These are phyloP conservation scores for Lycia hirtaria DNA, from an alignment of 2,888 invertebrate genomes.

Conservation along the genomic window DNA sequence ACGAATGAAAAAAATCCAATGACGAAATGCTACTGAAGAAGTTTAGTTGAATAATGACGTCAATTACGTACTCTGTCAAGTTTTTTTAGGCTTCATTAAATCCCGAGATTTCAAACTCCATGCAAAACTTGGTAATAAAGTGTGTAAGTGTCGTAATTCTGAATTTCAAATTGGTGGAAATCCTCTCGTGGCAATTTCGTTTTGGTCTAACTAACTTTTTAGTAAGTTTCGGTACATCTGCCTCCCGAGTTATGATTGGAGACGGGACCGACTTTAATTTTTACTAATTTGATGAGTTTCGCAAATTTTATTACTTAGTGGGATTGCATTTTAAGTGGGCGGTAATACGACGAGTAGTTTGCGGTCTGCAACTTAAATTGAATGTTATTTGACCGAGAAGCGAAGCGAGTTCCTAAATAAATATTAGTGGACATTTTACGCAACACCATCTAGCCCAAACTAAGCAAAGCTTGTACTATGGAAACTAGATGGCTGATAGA, in stretches of 20 bases:
- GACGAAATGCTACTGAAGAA: background rate
- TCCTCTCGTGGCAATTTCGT: constrained; percentile 39
- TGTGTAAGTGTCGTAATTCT: constrained; percentile 51
- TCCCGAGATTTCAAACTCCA: constrained; percentile 40
- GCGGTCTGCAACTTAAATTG: constrained; percentile 1
- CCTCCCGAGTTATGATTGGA: constrained; percentile 48
- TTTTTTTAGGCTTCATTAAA: constrained; percentile 36
- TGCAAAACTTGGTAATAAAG: constrained; percentile 50
- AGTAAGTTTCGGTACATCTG: constrained; percentile 51
- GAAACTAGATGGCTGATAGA: too few species aligned
- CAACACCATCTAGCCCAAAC: too few species aligned
- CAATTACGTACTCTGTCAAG: constrained; percentile 11
- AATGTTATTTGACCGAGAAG: background rate
- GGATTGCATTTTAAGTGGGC: constrained; percentile 34
- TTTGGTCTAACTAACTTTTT: constrained; percentile 48
- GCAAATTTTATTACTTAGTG: constrained; percentile 32
- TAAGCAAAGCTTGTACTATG: too few species aligned
- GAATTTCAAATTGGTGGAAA: constrained; percentile 51
- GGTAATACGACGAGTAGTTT: constrained; percentile 15
- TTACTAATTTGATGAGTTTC: constrained; percentile 40
- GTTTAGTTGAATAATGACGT: background rate
- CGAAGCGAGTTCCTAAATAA: too few species aligned
- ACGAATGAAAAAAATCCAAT: too few species aligned
- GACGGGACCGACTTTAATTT: constrained; percentile 45
- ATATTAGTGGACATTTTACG: too few species aligned